Conservation (phyloP, 1,140 invertebrate species). For the Oreohelix idahoensis region DNA sequence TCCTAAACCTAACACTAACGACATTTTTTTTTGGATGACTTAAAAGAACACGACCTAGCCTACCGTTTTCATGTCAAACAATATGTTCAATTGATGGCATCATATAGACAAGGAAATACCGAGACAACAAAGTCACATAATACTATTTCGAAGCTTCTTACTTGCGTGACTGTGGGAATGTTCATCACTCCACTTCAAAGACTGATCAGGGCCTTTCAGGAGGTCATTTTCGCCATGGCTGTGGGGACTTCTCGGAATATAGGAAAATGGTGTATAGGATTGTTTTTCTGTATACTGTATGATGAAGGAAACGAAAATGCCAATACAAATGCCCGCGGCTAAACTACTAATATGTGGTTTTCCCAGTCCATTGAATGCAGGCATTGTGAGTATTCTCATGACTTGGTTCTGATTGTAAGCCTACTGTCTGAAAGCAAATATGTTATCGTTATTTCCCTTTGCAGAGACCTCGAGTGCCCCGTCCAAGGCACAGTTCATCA, state of each 20-base stretch:
- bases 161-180: conserved; percentile 51
- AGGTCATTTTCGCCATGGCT: conserved; percentile 53
- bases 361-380: conserved; percentile 3
- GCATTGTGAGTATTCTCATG: neutral
- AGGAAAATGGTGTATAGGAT: neutral
- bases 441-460: no score
- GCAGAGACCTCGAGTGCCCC: no score
- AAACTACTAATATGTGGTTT: conserved; percentile 19
- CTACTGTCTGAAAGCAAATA: no score
- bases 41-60: no score
- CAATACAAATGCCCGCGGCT: conserved; percentile 15
- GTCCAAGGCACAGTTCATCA: no score
- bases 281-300: neutral
- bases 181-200: conserved; percentile 48
- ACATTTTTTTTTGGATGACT: no score
- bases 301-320: conserved; percentile 5
- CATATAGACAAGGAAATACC: no score
- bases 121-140: no score
- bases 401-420: no score
- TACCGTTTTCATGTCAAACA: no score
- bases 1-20: no score
- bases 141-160: conserved; percentile 11
- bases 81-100: no score
- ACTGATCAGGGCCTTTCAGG: conserved; percentile 46
- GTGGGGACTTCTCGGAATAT: conserved; percentile 50